These are phyloP conservation scores for Nyctalus aviator DNA, from an alignment of 2,797 vertebrate genomes.

Conservation along the genomic window DNA sequence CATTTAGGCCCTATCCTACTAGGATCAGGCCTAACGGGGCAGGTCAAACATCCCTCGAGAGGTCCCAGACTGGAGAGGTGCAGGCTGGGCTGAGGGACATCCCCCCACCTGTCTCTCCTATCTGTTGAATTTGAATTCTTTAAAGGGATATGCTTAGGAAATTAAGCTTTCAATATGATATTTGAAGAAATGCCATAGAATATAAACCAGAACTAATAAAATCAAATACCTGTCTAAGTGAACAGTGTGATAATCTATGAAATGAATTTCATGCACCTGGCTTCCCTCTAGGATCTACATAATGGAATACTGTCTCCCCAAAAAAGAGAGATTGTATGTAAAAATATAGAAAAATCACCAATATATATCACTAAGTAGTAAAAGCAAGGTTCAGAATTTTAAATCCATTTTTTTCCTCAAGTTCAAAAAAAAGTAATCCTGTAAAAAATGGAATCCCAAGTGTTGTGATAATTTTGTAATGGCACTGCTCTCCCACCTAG, in stretches of 20 bases:
- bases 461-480: background rate
- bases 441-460: background rate
- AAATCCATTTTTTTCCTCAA: too few species aligned
- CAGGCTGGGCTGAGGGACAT: too few species aligned
- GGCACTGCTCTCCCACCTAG: background rate
- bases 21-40: too few species aligned
- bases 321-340: background rate
- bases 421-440: background rate
- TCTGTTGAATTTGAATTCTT: background rate
- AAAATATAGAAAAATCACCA: background rate
- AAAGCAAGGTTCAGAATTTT: too few species aligned
- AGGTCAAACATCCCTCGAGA: too few species aligned
- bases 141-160: background rate
- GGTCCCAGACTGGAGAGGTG: too few species aligned
- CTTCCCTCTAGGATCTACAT: background rate
- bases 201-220: background rate
- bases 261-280: too few species aligned
- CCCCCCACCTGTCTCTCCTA: background rate
- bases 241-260: background rate
- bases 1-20: too few species aligned
- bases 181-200: background rate
- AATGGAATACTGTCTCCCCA: background rate
- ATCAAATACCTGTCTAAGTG: slow-evolving; percentile 6
- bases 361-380: background rate
- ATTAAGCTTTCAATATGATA: background rate